phyloP scores from a whole-genome alignment of 1,140 invertebrate genomes.

The Aphidius gifuensis region DNA sequence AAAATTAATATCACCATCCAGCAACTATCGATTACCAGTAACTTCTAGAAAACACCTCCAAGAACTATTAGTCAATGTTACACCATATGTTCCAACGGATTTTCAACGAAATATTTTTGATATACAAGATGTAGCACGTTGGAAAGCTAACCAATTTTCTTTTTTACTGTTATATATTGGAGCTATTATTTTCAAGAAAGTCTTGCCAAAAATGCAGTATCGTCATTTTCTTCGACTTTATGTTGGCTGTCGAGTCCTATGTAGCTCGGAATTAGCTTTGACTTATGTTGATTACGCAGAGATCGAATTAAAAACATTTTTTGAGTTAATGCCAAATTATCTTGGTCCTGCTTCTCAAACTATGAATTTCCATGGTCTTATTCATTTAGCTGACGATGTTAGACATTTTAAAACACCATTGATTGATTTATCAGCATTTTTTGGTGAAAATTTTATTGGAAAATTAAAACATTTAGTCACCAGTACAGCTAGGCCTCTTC shows the following conservation, averaged over 20 bases:
- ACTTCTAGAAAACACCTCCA: too few species aligned
- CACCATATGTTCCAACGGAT: constrained; percentile 1
- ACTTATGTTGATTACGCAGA: constrained; percentile 4
- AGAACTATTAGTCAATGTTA: too few species aligned
- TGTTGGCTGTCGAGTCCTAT: constrained; percentile 12
- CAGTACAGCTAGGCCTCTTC: constrained; percentile 20
- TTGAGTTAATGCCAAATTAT: constrained; percentile 19
- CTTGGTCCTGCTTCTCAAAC: constrained; percentile 24
- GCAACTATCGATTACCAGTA: too few species aligned
- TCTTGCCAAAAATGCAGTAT: constrained; percentile 14
- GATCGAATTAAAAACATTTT: constrained; percentile 18
- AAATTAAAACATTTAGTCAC: constrained; percentile 21
- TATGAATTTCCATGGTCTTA: constrained; percentile 28
- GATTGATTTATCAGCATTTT: constrained; percentile 25
- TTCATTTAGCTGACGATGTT: constrained; percentile 28
- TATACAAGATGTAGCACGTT: background rate
- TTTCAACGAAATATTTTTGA: constrained; percentile 17
- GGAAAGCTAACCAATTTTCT: constrained; percentile 17
- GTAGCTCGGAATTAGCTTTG: background rate
- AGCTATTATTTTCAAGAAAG: background rate
- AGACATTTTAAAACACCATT: constrained; percentile 21
- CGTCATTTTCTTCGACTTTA: constrained; percentile 13
- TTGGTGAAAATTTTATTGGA: constrained; percentile 27
- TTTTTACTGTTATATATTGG: constrained; percentile 20
- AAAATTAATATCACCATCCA: too few species aligned